Evolutionary conservation across 2,797 vertebrate genomes (phyloP).

Genomic region (Melanotaenia pygmaea): DNA sequence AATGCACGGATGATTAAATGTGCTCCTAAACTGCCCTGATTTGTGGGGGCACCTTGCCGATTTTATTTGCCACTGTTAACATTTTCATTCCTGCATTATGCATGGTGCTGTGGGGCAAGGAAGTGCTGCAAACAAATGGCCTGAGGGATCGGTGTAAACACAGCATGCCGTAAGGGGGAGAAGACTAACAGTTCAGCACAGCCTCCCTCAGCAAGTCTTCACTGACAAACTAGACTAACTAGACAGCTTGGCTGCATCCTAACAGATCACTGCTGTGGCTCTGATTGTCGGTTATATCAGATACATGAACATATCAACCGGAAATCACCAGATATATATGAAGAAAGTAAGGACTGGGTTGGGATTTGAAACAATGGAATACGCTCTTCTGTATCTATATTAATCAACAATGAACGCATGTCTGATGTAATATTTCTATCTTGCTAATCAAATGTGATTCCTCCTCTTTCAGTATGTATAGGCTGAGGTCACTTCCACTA

Average conservation of each 20-base stretch:
- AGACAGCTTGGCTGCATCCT: slow-evolving; percentile 37
- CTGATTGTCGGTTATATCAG: slow-evolving; percentile 30
- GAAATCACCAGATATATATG: slow-evolving; percentile 11
- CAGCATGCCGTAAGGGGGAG: slow-evolving; percentile 70
- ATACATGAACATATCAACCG: slow-evolving; percentile 22
- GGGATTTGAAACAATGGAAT: slow-evolving; percentile 45
- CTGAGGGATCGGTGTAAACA: slow-evolving; percentile 83
- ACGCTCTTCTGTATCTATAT: slow-evolving; percentile 64
- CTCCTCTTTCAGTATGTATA: slow-evolving; percentile 64
- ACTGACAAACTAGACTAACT: slow-evolving; percentile 54
- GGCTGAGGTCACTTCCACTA: slow-evolving; percentile 77
- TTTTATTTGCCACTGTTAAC: slow-evolving; percentile 91
- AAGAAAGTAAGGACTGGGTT: slow-evolving; percentile 18
- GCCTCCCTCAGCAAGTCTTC: slow-evolving; percentile 53
- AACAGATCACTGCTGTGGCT: slow-evolving; percentile 26
- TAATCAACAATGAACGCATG: slow-evolving; percentile 71
- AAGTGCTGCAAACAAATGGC: slow-evolving; percentile 87
- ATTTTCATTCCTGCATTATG: slow-evolving; percentile 89
- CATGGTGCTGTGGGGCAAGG: slow-evolving; percentile 84
- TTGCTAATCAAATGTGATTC: slow-evolving; percentile 75
- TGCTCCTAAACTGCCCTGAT: slow-evolving; percentile 88
- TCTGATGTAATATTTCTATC: slow-evolving; percentile 69
- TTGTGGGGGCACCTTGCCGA: slow-evolving; percentile 89
- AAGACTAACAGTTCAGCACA: slow-evolving; percentile 71
- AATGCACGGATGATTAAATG: slow-evolving; percentile 85